Base-by-base conservation (phyloP, 2,888 invertebrate genomes). In the Hofmannophila pseudospretella region DNA sequence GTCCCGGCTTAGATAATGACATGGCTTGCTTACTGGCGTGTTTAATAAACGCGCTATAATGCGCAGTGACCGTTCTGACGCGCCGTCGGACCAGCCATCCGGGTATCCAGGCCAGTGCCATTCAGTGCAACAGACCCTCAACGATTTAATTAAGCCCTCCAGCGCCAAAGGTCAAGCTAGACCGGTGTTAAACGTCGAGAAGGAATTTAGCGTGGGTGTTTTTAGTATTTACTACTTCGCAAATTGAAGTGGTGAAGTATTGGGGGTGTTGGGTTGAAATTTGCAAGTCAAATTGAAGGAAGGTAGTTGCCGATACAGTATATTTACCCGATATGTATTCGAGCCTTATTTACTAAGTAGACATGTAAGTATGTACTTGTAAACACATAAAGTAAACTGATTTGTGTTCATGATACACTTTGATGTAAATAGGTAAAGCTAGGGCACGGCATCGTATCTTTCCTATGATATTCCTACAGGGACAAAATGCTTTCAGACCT, bases 11-110 rank as follows among this genome's bases (percentile, higher is more conserved):
- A 39, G 36, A 23, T 39, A 38, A 38, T 34, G 28, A 13, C 22
- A 30, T 34, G 31, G 32, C 35, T 52, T 57, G 55, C 49, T 54
- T 42, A 36, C 38, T 10, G 37, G 37, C 36, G 44, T 44, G 57
- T 61, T 66, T 64, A 67, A 66, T 67, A 68, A 55, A 62, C 61
- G 52, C 52, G 50, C 40, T 50, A 39, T 62, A 58, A 58, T 54
- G 56, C 53, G 52, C 51, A 54, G 51, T 53, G 56, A 43, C 41
- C 47, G 47, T 33, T 47, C 40, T 42, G 32, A 20, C n/a, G 36
- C 52, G 48, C 54, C n/a, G 23, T 22, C n/a, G 2, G 23, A 4
- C 23, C 23, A 23, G 23, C n/a, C n/a, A 23, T 23, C 39, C 39
- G 39, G 51, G 49, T 49, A 16, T 50, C 39, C 39, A 40, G 51